Evolutionary conservation across 2,113 vertebrate species (phyloP).

Genomic region (Podilymbus podiceps): DNA sequence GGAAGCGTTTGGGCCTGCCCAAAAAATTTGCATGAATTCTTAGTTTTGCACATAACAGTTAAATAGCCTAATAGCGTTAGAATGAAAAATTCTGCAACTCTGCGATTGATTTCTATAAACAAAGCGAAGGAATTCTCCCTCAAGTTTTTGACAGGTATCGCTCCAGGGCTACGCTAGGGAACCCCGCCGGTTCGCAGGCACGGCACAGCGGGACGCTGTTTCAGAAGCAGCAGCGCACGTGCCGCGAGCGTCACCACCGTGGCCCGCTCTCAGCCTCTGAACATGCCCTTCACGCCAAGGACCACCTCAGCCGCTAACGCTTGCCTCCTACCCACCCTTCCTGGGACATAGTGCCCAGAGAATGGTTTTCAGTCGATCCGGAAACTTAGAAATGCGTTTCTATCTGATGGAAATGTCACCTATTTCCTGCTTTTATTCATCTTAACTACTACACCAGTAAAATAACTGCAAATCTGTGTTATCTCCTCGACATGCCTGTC

Average conservation of each 20-base stretch:
- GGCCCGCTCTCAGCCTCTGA: fast-evolving
- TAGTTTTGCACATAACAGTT: not conserved
- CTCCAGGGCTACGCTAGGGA: fast-evolving
- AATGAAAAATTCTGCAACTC: not conserved
- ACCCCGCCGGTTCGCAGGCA: fast-evolving
- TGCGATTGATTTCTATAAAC: fast-evolving
- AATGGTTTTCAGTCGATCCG: fast-evolving
- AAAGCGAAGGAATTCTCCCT: not conserved
- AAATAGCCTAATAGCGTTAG: fast-evolving
- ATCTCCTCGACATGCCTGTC: not conserved
- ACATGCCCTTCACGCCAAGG: fast-evolving
- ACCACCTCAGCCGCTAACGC: fast-evolving
- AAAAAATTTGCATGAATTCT: not conserved
- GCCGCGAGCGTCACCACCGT: fast-evolving
- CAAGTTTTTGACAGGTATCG: fast-evolving
- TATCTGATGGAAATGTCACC: fast-evolving
- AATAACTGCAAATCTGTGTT: not conserved
- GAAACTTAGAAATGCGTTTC: not conserved
- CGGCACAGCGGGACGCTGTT: fast-evolving
- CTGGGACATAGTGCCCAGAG: fast-evolving
- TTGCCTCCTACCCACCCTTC: fast-evolving
- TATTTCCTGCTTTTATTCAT: not conserved
- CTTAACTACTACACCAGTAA: not conserved
- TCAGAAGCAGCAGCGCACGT: fast-evolving
- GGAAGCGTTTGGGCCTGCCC: not conserved